Base-by-base conservation (phyloP, 2,888 invertebrate genomes). In the Rhagophthalmus giganteus region DNA sequence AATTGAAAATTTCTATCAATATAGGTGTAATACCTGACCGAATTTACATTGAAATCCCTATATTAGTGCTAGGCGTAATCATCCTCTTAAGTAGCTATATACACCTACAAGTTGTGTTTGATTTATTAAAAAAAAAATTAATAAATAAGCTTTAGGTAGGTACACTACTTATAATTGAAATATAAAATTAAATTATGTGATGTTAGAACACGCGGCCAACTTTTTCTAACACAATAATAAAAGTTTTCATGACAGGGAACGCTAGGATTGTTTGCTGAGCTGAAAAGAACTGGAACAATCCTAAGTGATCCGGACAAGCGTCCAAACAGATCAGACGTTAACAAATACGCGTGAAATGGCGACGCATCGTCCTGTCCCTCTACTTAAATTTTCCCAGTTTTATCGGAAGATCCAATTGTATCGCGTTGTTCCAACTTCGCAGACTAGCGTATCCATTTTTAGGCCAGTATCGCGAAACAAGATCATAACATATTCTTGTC, bases 281-380 rank as follows among this genome's bases (percentile, higher is more conserved):
- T 55, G 45, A 54, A 57, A 37, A 41, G 35, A 38, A 39, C 11
- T 40, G 39, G 25, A 40, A 54, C 49, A 53, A 57, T 58, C 55
- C 54, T 62, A 60, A 60, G 53, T 54, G 58, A 57, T 54, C 49
- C 42, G 44, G 64, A 67, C 66, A 66, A 66, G 60, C 61, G 65
- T 67, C 64, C 63, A 56, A 59, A 63, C 60, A 57, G 56, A 65
- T 66, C 62, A 62, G 58, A 54, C 56, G 56, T 57, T 59, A 54
- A 60, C 58, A 62, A 61, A 64, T 61, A 60, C 63, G 66, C 66
- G 64, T 67, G 64, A 66, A 64, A 63, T 54, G 59, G 57, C 55
- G 53, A 53, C 53, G 47, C 47, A 42, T 25, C 32, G 53, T 53
- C 53, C 42, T 53, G 53, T 42, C 53, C 28, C 35, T 47, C 38